phyloP scores from a whole-genome alignment of 2,888 invertebrate species.

The Barypeithes pellucidus region DNA sequence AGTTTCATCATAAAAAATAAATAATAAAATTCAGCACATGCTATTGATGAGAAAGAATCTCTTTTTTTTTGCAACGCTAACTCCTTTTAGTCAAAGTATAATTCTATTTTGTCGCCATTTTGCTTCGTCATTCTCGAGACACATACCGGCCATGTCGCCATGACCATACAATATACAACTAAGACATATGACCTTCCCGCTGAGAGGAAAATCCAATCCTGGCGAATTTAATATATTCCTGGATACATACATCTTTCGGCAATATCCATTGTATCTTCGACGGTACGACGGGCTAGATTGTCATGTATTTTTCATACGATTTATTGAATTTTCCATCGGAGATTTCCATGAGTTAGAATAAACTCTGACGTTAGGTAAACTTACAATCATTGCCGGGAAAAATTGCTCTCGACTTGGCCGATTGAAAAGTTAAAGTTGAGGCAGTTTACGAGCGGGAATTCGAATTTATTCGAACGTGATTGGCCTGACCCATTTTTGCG shows the following conservation, averaged over 20 bases:
- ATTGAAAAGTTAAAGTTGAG: constrained; percentile 47
- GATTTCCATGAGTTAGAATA: constrained; percentile 51
- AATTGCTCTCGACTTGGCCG: constrained; percentile 46
- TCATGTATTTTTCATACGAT: constrained; percentile 57
- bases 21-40: too few relatives aligned
- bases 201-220: constrained; percentile 37
- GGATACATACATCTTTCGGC: constrained; percentile 42
- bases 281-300: constrained; percentile 47
- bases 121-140: not conserved
- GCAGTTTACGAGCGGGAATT: constrained; percentile 19
- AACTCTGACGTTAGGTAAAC: constrained; percentile 54
- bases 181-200: constrained; percentile 36
- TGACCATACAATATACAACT: constrained; percentile 31
- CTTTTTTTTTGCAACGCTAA: too few relatives aligned
- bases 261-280: constrained; percentile 47
- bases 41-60: too few relatives aligned
- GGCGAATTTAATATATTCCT: constrained; percentile 49
- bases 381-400: constrained; percentile 47
- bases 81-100: not conserved
- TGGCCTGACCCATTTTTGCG: constrained; percentile 27
- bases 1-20: too few relatives aligned
- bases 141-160: constrained; percentile 2
- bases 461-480: constrained; percentile 37
- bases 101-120: not conserved
- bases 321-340: constrained; percentile 53